Evolutionary conservation across 2,888 invertebrate species (phyloP), one percentile per base, ranked within the genome.

Genomic region (Unio delphinus): DNA sequence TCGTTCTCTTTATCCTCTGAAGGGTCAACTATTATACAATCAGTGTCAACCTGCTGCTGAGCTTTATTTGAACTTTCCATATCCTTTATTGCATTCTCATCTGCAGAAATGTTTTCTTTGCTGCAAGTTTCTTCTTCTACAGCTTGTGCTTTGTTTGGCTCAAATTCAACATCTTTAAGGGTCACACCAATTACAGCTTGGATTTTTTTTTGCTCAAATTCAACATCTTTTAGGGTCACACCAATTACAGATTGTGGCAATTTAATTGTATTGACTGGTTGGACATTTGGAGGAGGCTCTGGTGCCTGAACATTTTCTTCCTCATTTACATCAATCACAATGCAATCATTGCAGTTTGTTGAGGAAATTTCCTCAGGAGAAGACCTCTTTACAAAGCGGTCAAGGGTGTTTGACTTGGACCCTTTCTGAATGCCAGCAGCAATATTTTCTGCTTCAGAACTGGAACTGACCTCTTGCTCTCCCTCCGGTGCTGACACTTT

Each of bases 401-500:
- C 79, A 20, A 81, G 58, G 0, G 81, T 80, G 67, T 76, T 80
- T 11, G 11, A 45, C 11, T 45, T 45, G 11, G 11, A 84, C 57
- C 76, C 75, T 11, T 84, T 83, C 66, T 81, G 30, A 7, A 75
- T 56, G 54, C 76, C 73, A 15, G 65, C 45, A 45, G 45, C 45
- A 45, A 45, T 45, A 45, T 45, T 71, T 26, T 86, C 86, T 11
- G 86, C 81, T 61, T 86, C 87, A 5, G 87, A 86, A 68, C 85
- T 86, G 20, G 86, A 86, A 62, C 85, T 87, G 8, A 87, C 87
- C 68, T 86, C 86, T 67, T 83, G 80, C 55, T 85, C 86, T 73
- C 83, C 78, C 26, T 77, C 77, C 11, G 67, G 55, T 23, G 57
- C 54, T 1, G 67, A 57, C 15, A 67, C 65, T 45, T 71, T 70